phyloP scores from a whole-genome alignment of 2,797 vertebrate species.

The Oophaga sylvatica region DNA sequence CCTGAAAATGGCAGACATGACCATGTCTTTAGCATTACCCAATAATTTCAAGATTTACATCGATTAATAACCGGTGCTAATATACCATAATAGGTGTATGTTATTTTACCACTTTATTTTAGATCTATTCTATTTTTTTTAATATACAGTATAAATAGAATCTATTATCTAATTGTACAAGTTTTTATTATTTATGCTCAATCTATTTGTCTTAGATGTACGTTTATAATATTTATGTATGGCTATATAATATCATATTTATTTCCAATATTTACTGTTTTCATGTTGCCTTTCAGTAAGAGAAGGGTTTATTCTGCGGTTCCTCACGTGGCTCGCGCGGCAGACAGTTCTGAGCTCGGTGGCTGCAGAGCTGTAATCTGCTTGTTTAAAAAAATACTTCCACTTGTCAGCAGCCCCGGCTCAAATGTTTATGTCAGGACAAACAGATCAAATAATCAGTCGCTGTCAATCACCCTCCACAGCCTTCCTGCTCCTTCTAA shows the following conservation, averaged over 20 bases:
- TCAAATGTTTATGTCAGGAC: slow-evolving; percentile 47
- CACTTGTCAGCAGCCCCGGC: slow-evolving; percentile 39
- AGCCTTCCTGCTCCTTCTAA: slow-evolving; percentile 17
- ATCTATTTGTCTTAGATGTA: no score
- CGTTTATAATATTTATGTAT: no score
- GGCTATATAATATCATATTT: background rate
- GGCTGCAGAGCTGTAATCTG: slow-evolving; percentile 29
- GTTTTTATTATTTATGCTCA: no score
- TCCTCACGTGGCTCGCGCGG: background rate
- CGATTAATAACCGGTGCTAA: no score
- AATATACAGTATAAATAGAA: no score
- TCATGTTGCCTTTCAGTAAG: background rate
- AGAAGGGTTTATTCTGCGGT: background rate
- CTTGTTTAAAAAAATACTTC: slow-evolving; percentile 39
- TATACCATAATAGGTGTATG: no score
- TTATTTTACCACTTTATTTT: no score
- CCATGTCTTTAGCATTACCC: no score
- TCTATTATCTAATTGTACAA: no score
- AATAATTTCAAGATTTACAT: no score
- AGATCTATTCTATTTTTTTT: no score
- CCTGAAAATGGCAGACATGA: no score
- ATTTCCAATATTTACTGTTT: background rate
- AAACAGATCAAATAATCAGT: slow-evolving; percentile 41
- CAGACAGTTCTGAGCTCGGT: background rate
- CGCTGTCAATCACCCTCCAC: slow-evolving; percentile 15